A percentile compares a stretch with the other conserved stretches of the same genome.
phyloP scores from a whole-genome alignment of 2,888 invertebrate genomes.

The Ophion slaviceki region DNA sequence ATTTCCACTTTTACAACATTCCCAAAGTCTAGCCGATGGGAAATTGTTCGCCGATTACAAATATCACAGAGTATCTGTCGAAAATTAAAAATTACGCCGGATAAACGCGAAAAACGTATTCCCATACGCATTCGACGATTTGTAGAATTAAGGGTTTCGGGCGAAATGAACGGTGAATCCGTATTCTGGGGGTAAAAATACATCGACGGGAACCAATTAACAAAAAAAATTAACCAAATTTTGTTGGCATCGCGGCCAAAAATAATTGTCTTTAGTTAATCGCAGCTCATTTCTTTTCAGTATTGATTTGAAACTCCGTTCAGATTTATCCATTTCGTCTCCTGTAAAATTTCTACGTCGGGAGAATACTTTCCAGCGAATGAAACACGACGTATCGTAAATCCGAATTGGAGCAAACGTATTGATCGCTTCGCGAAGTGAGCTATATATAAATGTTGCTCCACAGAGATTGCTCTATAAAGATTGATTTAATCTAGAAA shows the following conservation, averaged over 20 bases:
- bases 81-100: background rate
- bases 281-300: background rate
- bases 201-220: too few relatives aligned
- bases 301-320: background rate
- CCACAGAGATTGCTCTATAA: background rate
- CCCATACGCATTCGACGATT: background rate
- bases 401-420: background rate
- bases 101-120: background rate
- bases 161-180: too few relatives aligned
- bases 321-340: background rate
- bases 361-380: background rate
- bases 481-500: conserved; percentile 2
- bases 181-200: too few relatives aligned
- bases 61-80: background rate
- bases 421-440: background rate
- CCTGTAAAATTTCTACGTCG: background rate
- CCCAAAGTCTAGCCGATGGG: too few relatives aligned
- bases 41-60: background rate
- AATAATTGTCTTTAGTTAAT: background rate
- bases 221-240: too few relatives aligned
- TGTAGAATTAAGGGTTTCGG: background rate
- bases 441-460: background rate
- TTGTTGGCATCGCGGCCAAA: background rate
- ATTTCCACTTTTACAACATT: too few relatives aligned
- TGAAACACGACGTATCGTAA: background rate